Percentiles rank a stretch among this genome's conserved stretches.
These are phyloP conservation scores for Sebastes jordani DNA, from an alignment of 2,797 vertebrate species.

Conservation along the genomic window DNA sequence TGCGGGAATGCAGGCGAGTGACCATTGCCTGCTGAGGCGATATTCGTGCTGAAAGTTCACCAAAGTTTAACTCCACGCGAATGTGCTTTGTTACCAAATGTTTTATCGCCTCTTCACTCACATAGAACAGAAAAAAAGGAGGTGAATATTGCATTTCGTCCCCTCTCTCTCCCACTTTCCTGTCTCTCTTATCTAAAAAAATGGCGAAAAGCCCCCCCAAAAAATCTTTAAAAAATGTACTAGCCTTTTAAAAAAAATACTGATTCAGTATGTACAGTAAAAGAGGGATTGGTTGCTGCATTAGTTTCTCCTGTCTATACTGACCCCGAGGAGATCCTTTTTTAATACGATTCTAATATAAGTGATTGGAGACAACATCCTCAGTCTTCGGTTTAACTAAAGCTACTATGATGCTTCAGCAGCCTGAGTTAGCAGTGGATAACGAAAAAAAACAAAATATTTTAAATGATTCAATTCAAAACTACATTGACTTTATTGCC, in stretches of 20 bases:
- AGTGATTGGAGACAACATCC: not conserved
- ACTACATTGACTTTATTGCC: slow-evolving; percentile 11
- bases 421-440: not conserved
- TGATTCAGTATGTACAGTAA: not conserved
- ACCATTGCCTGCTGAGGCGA: too few species aligned
- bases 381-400: not conserved
- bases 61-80: too few species aligned
- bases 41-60: too few species aligned
- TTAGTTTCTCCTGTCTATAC: not conserved
- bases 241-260: not conserved
- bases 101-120: too few species aligned
- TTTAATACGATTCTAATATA: too few species aligned
- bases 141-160: too few species aligned
- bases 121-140: too few species aligned
- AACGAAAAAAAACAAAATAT: not conserved
- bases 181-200: too few species aligned
- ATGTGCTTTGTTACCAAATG: not conserved
- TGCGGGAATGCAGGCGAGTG: not conserved
- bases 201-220: too few species aligned
- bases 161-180: fast-evolving
- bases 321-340: not conserved
- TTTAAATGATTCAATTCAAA: slow-evolving; percentile 26
- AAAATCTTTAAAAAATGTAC: too few species aligned
- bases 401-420: not conserved
- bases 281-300: not conserved